Evolutionary conservation across 2,113 vertebrate genomes (phyloP).

Genomic region (Austrofundulus limnaeus): DNA sequence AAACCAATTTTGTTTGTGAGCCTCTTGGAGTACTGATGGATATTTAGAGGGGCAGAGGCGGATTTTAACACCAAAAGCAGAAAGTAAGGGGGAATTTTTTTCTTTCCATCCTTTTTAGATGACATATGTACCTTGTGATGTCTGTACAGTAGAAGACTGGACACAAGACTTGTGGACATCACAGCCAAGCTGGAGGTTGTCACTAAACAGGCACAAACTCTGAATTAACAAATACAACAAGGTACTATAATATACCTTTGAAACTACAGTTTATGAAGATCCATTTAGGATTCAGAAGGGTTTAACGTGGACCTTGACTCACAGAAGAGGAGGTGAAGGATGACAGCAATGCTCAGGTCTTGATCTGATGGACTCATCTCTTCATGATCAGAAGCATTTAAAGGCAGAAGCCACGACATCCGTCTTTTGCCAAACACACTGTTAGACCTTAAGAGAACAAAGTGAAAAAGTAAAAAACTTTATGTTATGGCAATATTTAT

Average conservation of each 20-base stretch:
- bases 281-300: conserved; percentile 24
- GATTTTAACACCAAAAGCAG: conserved; percentile 24
- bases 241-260: too few relatives aligned
- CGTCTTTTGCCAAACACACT: conserved; percentile 50
- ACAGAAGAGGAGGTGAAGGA: conserved; percentile 69
- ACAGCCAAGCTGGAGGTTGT: conserved; percentile 78
- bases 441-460: conserved; percentile 30
- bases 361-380: conserved; percentile 33
- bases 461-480: not conserved
- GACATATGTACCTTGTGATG: conserved; percentile 77
- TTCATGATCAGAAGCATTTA: conserved; percentile 40
- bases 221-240: not conserved
- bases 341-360: conserved; percentile 54
- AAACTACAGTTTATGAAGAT: conserved; percentile 8
- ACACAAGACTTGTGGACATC: conserved; percentile 83
- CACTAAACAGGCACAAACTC: conserved; percentile 70
- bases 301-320: conserved; percentile 33
- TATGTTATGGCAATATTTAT: too few relatives aligned
- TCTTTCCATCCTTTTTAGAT: not conserved
- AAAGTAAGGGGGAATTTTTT: not conserved
- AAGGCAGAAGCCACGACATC: conserved; percentile 63
- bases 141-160: conserved; percentile 84
- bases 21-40: conserved; percentile 37
- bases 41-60: conserved; percentile 18
- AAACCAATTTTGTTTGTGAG: conserved; percentile 60